phyloP scores from a whole-genome alignment of 92 coral and sea anemone genomes.

The Palythoa heliodiscus region DNA sequence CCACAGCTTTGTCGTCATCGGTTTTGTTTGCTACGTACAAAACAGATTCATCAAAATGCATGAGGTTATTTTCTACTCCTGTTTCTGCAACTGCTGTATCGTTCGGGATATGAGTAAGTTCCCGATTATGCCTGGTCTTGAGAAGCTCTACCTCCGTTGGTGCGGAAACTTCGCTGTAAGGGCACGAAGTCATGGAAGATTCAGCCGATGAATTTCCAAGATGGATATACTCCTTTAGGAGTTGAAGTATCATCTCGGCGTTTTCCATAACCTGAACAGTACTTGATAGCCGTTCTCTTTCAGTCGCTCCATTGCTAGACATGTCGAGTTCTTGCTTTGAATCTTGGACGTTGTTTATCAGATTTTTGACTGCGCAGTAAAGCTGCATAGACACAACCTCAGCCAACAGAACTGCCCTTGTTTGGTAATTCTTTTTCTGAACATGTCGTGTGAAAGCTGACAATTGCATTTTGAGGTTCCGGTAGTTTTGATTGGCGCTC shows the following conservation, averaged over 20 bases:
- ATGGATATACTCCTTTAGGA: slow-evolving; percentile 70
- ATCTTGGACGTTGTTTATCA: slow-evolving; percentile 41
- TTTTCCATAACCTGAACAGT: slow-evolving; percentile 73
- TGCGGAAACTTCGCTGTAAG: neutral
- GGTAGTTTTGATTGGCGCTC: slow-evolving; percentile 60
- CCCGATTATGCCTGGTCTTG: slow-evolving; percentile 39
- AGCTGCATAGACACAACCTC: slow-evolving; percentile 92
- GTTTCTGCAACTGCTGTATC: neutral
- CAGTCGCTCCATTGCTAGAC: neutral
- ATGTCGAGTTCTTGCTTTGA: neutral
- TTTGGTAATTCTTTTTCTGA: slow-evolving; percentile 59
- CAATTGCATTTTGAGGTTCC: slow-evolving; percentile 54
- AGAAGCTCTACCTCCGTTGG: slow-evolving; percentile 14
- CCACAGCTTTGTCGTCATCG: slow-evolving; percentile 82
- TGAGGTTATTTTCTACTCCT: neutral
- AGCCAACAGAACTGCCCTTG: slow-evolving; percentile 69
- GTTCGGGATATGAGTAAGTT: neutral
- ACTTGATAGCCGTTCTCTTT: slow-evolving; percentile 21
- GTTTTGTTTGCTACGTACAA: slow-evolving; percentile 68
- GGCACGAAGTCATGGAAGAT: slow-evolving; percentile 21
- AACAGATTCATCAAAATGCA: slow-evolving; percentile 33
- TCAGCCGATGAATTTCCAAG: slow-evolving; percentile 52
- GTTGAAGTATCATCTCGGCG: slow-evolving; percentile 67
- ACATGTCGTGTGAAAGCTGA: slow-evolving; percentile 49
- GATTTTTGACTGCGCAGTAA: slow-evolving; percentile 67